phyloP scores from a whole-genome alignment of 1,140 invertebrate species.

The Eciton burchellii region DNA sequence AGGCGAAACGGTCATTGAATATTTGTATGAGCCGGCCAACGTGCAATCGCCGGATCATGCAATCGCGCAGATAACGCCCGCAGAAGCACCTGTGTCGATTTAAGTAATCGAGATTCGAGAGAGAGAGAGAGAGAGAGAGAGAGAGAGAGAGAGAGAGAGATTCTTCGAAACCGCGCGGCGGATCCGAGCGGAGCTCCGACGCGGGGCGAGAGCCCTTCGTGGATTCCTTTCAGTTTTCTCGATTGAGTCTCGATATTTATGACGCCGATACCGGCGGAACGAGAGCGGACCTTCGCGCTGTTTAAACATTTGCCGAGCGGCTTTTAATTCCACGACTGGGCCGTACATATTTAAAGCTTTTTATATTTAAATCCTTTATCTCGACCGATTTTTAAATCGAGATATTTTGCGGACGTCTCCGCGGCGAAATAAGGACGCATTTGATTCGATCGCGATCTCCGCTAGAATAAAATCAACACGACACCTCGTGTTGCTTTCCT shows the following conservation, averaged over 20 bases:
- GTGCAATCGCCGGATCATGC: constrained; percentile 74
- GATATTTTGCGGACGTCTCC: constrained; percentile 5
- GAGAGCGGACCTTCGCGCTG: constrained; percentile 53
- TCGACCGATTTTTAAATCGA: constrained; percentile 10
- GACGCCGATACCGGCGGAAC: constrained; percentile 48
- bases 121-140: too few relatives aligned
- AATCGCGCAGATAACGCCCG: constrained; percentile 74
- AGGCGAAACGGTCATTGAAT: constrained; percentile 77
- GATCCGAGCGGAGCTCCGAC: constrained; percentile 23
- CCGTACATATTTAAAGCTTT: too few relatives aligned
- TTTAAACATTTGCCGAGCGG: constrained; percentile 51
- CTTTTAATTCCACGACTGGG: constrained; percentile 55
- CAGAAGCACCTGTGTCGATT: constrained; percentile 74
- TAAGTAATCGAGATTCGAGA: constrained; percentile 58
- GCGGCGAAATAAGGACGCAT: too few relatives aligned
- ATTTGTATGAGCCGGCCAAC: constrained; percentile 81
- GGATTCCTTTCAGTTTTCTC: constrained; percentile 27
- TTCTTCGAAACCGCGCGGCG: background rate
- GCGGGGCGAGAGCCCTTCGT: constrained; percentile 41
- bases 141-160: too few relatives aligned
- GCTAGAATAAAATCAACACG: constrained; percentile 6
- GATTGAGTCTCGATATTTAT: constrained; percentile 42
- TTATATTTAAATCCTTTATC: constrained; percentile 31
- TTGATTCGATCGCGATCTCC: too few relatives aligned
- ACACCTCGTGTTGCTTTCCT: background rate